A percentile compares a stretch with the other conserved stretches of the same genome.
phyloP scores from a whole-genome alignment of 2,113 vertebrate species.

The Oncorhynchus gorbuscha region DNA sequence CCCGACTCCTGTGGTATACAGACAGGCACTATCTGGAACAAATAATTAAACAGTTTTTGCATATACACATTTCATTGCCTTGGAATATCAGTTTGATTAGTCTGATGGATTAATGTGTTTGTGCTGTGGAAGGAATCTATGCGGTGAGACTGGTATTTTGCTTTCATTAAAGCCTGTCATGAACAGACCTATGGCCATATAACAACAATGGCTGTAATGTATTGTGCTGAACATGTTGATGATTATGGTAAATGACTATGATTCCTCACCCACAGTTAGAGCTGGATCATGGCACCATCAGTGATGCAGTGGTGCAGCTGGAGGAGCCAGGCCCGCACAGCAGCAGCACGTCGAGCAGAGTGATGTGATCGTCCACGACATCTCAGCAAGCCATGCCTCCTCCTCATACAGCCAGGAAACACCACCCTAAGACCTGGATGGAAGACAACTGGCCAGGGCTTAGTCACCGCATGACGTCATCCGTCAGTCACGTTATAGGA shows the following conservation, averaged over 20 bases:
- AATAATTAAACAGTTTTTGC: background rate
- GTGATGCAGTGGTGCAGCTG: conserved; percentile 61
- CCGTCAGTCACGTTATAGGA: background rate
- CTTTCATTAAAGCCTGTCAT: background rate
- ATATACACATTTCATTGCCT: background rate
- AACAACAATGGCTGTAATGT: background rate
- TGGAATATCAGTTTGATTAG: conserved; percentile 9
- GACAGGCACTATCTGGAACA: background rate
- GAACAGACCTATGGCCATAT: background rate
- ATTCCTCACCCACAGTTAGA: conserved; percentile 85
- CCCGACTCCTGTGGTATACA: too few relatives aligned
- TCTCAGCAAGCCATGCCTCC: conserved; percentile 41
- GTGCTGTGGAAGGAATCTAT: background rate
- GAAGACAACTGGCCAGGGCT: background rate
- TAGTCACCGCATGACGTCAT: background rate
- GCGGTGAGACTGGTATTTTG: background rate
- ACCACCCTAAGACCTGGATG: conserved; percentile 44
- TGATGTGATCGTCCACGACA: conserved; percentile 38
- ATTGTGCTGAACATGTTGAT: background rate
- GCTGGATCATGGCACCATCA: conserved; percentile 87
- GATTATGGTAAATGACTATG: background rate
- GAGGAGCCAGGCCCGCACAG: conserved; percentile 53
- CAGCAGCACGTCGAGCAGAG: conserved; percentile 26
- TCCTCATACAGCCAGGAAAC: conserved; percentile 24
- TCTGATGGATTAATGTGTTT: conserved; percentile 2